Percentiles rank a stretch among this genome's conserved stretches.
Conservation (phyloP, 2,113 vertebrate genomes). For the Neodon shergylaensis region DNA sequence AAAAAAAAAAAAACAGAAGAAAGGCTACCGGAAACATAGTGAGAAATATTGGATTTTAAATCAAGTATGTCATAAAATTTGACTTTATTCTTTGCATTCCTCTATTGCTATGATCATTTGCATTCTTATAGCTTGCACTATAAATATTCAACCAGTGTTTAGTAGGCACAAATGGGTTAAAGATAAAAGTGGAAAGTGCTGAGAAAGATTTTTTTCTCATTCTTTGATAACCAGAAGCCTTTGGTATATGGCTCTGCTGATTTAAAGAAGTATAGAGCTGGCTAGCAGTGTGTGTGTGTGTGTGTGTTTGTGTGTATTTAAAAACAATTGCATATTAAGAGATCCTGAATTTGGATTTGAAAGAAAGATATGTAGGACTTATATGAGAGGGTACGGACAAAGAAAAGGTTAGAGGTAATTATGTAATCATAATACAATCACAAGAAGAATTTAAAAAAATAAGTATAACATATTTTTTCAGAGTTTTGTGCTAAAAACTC, state of each 20-base stretch:
- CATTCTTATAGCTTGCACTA: neutral
- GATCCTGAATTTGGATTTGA: too few species aligned
- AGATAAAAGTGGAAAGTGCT: conserved; percentile 63
- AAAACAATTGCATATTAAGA: neutral
- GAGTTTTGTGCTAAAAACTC: conserved; percentile 29
- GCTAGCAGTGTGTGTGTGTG: neutral
- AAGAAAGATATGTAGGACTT: neutral
- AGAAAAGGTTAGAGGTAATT: neutral
- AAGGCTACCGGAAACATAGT: neutral
- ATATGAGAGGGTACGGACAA: neutral
- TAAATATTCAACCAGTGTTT: neutral
- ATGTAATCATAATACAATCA: neutral
- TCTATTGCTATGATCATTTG: neutral
- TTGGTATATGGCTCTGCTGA: conserved; percentile 46
- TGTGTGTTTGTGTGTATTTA: neutral
- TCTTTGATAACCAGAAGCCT: neutral
- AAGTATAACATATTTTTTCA: neutral
- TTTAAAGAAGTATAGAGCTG: conserved; percentile 58
- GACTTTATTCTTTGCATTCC: neutral
- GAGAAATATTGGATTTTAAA: neutral
- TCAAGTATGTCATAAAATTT: neutral
- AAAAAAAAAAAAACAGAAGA: conserved; percentile 5
- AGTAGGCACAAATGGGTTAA: neutral
- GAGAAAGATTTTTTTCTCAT: conserved; percentile 6
- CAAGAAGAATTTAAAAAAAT: neutral